Percentiles rank a stretch among this genome's conserved stretches.
Conservation (phyloP, 1,140 invertebrate genomes). For the Bombus terrestris region DNA sequence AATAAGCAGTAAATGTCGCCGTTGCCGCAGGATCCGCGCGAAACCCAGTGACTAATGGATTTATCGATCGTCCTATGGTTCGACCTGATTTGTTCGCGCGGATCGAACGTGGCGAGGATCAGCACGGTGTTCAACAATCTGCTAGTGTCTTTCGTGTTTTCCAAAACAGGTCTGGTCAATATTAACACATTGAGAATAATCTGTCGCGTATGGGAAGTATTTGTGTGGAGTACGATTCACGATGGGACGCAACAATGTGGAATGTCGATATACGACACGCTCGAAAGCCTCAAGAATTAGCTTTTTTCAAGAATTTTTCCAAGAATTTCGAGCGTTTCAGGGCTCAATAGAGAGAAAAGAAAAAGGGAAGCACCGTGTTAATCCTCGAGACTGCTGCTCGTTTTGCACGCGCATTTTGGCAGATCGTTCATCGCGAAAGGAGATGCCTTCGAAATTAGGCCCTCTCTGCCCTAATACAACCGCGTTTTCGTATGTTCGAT, state of each 20-base stretch:
- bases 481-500: not conserved
- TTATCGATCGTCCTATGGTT: not conserved
- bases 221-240: not conserved
- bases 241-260: slow-evolving; percentile 44
- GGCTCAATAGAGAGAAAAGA: not conserved
- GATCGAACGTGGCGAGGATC: slow-evolving; percentile 41
- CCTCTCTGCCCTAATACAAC: slow-evolving; percentile 34
- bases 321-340: slow-evolving; percentile 31
- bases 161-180: not conserved
- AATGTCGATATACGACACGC: slow-evolving; percentile 47
- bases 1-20: slow-evolving; percentile 65
- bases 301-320: not conserved
- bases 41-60: not conserved
- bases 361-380: slow-evolving; percentile 46
- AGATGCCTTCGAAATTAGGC: slow-evolving; percentile 62
- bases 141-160: not conserved
- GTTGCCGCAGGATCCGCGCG: slow-evolving; percentile 31
- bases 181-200: slow-evolving; percentile 19
- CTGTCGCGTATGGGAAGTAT: slow-evolving; percentile 22
- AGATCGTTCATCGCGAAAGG: slow-evolving; percentile 33
- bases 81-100: not conserved
- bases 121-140: slow-evolving; percentile 50
- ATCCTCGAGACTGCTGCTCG: slow-evolving; percentile 42
- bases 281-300: not conserved
- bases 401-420: slow-evolving; percentile 37